Evolutionary conservation across 1,140 invertebrate species (phyloP), one percentile per base, ranked within the genome.

Genomic region (Campodea augens): DNA sequence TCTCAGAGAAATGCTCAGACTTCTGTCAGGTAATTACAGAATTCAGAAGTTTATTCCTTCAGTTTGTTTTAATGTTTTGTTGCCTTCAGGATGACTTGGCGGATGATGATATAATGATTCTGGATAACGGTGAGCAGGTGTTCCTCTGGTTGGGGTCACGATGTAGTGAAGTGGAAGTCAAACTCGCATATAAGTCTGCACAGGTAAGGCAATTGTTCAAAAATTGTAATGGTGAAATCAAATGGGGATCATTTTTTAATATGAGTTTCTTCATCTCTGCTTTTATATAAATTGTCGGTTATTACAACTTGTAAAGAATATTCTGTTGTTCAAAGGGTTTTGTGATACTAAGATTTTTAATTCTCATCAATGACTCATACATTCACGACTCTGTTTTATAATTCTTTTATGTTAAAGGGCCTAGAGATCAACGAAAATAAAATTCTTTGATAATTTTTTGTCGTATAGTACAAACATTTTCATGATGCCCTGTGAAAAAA

Each of bases 91-190:
- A 99, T 64, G 96, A 99, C 68, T 68, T 99, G 52, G 92, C 93
- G 23, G 93, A 98, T 68, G 93, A 98, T 63, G 95, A 98, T 65
- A 97, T 98, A 10, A 99, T 99, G 96, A 91, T 99, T 49, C 66
- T 99, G 45, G 96, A 99, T 65, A 98, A 95, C 61, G 96, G 96
- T 1, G 81, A 90, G 57, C 85, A 96, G 64, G 89, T 99, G 36
- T 98, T 95, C 66, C 69, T 99, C 21, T 99, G 96, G 96, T 71
- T 98, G 38, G 96, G 96, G 5, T 77, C 87, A 43, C 79, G 82
- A 53, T 93, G 88, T 55, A 95, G 88, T 47, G 93, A 99, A 71
- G 92, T 99, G 5, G 95, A 98, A 71, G 91, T 97, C 39, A 99
- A 99, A 68, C 66, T 99, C 20, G 91, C 92, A 0, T 96, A 91